Evolutionary conservation across 2,797 vertebrate genomes (phyloP), one percentile per base, ranked within the genome.

Genomic region (Meda fulgida): DNA sequence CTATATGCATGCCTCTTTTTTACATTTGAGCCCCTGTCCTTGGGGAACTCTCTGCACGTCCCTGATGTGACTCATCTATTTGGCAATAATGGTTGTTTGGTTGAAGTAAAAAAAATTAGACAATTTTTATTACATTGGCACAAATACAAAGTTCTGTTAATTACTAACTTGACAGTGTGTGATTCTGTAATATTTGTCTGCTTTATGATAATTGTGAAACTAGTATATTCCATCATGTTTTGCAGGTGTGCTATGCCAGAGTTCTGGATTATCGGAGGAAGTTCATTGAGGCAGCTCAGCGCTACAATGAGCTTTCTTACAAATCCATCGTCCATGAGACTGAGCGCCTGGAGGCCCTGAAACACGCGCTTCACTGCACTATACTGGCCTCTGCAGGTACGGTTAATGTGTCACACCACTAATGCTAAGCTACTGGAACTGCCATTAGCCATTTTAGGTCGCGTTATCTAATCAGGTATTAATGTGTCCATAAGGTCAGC

Each of bases 311-410:
- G 89, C 95, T 99, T 36, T 99, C 98, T 0, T 99, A 99, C 88
- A 99, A 99, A 90, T 98, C 97, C 69, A 99, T 99, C 63, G 98
- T 99, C 80, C 98, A 99, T 2, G 98, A 99, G 93, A 97, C 90
- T 0, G 98, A 99, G 90, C 96, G 98, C 16, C 95, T 99, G 87
- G 98, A 99, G 91, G 98, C 98, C n/a, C 66, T 99, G 91, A 99
- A 99, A 71, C 98, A 99, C 21, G 98, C 98, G 13, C 93, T 99
- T 79, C 98, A 99, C 91, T 99, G 98, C 91, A 99, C 98, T 87
- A 99, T 99, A 90, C 93, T 99, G 89, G 98, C 98, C 60, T 99
- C 98, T 83, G 98, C 98, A 97, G 98, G 98, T 99, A 97, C 92
- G 73, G 65, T 29, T n/a, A 10, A 3, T 40, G 48, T 7, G 5